A percentile compares a stretch with the other conserved stretches of the same genome.
Conservation (phyloP, 2,888 invertebrate species). For the Chrysopilus asiliformis region DNA sequence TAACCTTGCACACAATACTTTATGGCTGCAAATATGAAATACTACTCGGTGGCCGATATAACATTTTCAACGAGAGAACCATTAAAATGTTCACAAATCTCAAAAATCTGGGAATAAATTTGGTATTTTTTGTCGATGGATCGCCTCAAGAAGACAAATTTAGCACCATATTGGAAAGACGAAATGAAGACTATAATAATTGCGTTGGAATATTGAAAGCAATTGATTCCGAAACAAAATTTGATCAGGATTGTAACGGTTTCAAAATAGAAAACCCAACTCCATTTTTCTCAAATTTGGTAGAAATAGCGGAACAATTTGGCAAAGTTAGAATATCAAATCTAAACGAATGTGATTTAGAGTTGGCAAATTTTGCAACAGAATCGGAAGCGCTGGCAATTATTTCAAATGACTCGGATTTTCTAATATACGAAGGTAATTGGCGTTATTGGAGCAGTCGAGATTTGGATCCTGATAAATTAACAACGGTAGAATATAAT, state of each 20-base stretch:
- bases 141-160: constrained; percentile 3
- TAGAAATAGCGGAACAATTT: background rate
- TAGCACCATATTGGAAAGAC: background rate
- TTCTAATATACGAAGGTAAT: constrained; percentile 12
- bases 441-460: constrained; percentile 8
- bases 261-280: background rate
- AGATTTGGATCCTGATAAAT: constrained; percentile 1
- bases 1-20: background rate
- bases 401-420: constrained; percentile 12
- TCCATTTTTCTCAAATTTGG: constrained; percentile 2
- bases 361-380: constrained; percentile 11
- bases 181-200: constrained; percentile 3
- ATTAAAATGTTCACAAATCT: background rate
- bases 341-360: constrained; percentile 11
- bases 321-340: constrained; percentile 2
- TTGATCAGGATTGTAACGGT: background rate
- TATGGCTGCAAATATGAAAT: constrained; percentile 5
- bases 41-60: constrained; percentile 7
- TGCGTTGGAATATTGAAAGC: background rate
- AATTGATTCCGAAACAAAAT: background rate
- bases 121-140: constrained; percentile 8
- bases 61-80: constrained; percentile 2
- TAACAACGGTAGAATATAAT: constrained; percentile 9
- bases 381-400: constrained; percentile 10
- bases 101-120: constrained; percentile 2